These are phyloP conservation scores for Parnassius mnemosyne DNA, from an alignment of 2,888 invertebrate genomes.

Conservation along the genomic window DNA sequence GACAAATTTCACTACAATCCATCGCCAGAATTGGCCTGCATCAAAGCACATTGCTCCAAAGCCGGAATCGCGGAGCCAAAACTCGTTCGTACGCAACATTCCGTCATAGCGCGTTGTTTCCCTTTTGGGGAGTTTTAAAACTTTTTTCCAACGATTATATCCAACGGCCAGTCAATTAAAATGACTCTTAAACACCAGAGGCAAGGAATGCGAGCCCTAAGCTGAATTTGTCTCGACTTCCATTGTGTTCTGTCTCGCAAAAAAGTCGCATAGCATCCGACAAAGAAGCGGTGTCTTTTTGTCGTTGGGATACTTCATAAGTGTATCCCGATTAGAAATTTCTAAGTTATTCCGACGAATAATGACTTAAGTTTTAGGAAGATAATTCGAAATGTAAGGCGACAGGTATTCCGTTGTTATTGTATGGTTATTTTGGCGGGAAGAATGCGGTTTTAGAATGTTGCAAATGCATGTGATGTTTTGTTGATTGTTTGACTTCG, in stretches of 20 bases:
- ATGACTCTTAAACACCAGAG: conserved; percentile 72
- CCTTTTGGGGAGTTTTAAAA: conserved; percentile 37
- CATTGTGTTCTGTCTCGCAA: conserved; percentile 62
- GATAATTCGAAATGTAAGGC: conserved; percentile 14
- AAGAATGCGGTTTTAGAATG: background rate
- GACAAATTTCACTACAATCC: background rate
- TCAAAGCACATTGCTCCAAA: conserved; percentile 24
- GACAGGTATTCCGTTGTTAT: conserved; percentile 29
- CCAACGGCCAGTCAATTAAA: conserved; percentile 70
- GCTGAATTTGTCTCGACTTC: conserved; percentile 65
- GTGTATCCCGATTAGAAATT: conserved; percentile 67
- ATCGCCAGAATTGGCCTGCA: conserved; percentile 1
- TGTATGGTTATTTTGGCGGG: conserved; percentile 25
- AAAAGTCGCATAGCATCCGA: conserved; percentile 60
- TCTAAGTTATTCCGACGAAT: conserved; percentile 50
- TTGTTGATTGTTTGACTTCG: background rate
- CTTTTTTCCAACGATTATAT: conserved; percentile 56
- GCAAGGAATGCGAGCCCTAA: conserved; percentile 56
- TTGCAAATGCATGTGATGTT: background rate
- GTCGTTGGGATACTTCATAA: conserved; percentile 59
- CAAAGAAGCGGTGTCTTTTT: conserved; percentile 71
- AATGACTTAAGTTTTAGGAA: conserved; percentile 60
- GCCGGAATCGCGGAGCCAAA: conserved; percentile 41
- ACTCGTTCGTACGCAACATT: conserved; percentile 53
- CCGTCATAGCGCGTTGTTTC: conserved; percentile 65